phyloP scores from a whole-genome alignment of 2,888 invertebrate genomes.

The Sericinus montela region DNA sequence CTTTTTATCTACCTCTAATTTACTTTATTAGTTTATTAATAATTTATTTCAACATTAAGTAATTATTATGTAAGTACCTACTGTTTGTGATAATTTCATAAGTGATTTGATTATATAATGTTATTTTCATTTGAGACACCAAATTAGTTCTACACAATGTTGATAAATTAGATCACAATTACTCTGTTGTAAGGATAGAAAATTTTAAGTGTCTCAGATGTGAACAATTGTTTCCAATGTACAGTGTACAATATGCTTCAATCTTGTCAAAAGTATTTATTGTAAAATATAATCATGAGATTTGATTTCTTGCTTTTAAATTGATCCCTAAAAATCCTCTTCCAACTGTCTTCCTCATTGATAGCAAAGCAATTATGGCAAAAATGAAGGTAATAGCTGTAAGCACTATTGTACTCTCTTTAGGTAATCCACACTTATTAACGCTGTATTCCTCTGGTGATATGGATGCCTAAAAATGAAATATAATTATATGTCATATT shows the following conservation, averaged over 20 bases:
- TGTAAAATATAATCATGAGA: conserved; percentile 67
- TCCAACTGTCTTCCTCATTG: conserved; percentile 33
- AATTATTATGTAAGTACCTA: conserved; percentile 38
- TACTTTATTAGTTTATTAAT: conserved; percentile 61
- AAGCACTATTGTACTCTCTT: conserved; percentile 47
- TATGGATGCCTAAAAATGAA: conserved; percentile 48
- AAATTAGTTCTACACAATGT: too few relatives aligned
- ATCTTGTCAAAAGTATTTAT: conserved; percentile 78
- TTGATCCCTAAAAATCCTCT: conserved; percentile 31
- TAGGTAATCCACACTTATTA: conserved; percentile 56
- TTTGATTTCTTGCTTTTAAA: conserved; percentile 34
- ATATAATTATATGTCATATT: background rate
- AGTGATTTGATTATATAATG: conserved; percentile 27
- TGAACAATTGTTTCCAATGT: conserved; percentile 33
- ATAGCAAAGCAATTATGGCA: conserved; percentile 30
- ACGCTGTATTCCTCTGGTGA: conserved; percentile 46
- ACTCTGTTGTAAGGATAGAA: too few relatives aligned
- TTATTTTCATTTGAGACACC: conserved; percentile 16
- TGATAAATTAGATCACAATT: too few relatives aligned
- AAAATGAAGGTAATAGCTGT: conserved; percentile 39
- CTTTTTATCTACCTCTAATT: conserved; percentile 74
- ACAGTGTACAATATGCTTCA: conserved; percentile 72
- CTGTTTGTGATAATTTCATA: conserved; percentile 64
- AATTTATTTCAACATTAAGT: conserved; percentile 59
- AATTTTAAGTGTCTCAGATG: conserved; percentile 5